Conservation (phyloP, 2,797 vertebrate genomes). For the Atherinosoma microstoma region DNA sequence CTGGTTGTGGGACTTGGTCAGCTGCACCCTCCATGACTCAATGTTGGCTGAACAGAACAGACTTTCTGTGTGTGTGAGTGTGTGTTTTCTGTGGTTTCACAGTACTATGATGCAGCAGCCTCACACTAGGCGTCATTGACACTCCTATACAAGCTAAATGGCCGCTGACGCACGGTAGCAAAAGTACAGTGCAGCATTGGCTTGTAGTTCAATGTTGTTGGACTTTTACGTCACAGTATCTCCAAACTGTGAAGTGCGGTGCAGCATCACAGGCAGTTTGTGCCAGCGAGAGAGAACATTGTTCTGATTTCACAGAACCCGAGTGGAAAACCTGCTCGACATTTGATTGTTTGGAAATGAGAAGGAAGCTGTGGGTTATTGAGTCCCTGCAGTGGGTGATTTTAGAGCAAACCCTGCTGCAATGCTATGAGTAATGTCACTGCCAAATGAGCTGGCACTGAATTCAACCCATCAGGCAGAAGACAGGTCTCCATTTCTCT, state of each 20-base stretch:
- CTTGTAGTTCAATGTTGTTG: constrained; percentile 39
- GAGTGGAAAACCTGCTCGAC: constrained; percentile 48
- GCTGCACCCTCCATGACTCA: constrained; percentile 66
- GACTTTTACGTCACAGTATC: constrained; percentile 49
- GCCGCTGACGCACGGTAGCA: constrained; percentile 67
- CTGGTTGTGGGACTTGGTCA: constrained; percentile 54
- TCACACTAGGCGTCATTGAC: constrained; percentile 75
- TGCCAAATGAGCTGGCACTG: constrained; percentile 68
- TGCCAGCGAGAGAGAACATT: constrained; percentile 50
- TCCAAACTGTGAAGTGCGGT: constrained; percentile 56
- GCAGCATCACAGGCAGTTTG: constrained; percentile 40
- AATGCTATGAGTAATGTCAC: constrained; percentile 62
- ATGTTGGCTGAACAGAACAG: constrained; percentile 60
- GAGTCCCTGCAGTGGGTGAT: constrained; percentile 50
- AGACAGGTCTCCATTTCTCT: constrained; percentile 40
- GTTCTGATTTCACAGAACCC: constrained; percentile 36
- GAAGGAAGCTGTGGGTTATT: constrained; percentile 51
- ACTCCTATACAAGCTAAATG: constrained; percentile 60
- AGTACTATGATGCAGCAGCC: constrained; percentile 70
- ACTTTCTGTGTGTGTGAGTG: constrained; percentile 57
- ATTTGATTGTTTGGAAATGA: constrained; percentile 70
- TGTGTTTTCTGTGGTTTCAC: constrained; percentile 62
- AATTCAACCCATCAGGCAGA: constrained; percentile 41
- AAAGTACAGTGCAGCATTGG: constrained; percentile 46
- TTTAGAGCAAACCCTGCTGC: constrained; percentile 58